phyloP scores from a whole-genome alignment of 2,113 vertebrate species.

The Alligator mississippiensis region DNA sequence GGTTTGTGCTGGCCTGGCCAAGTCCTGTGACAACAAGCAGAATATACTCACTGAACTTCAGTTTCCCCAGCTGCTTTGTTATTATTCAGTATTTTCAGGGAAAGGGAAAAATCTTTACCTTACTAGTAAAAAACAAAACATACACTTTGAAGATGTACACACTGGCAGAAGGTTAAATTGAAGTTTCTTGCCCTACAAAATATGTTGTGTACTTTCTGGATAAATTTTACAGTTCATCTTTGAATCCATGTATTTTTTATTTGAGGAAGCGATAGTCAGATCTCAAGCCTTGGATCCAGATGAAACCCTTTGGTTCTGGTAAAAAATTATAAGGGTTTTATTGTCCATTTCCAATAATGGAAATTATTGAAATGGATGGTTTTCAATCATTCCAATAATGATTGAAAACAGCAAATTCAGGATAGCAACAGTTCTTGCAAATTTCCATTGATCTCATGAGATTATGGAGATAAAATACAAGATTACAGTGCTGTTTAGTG shows the following conservation, averaged over 20 bases:
- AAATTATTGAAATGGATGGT: too few relatives aligned
- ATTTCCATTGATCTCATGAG: neutral
- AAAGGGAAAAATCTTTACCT: neutral
- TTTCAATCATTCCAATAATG: too few relatives aligned
- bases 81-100: neutral
- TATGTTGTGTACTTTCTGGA: neutral
- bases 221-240: neutral
- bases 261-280: neutral
- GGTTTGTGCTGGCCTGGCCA: neutral
- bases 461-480: neutral
- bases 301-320: neutral
- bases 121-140: neutral
- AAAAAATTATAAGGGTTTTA: neutral
- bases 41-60: neutral
- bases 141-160: neutral
- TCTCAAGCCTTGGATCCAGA: neutral
- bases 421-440: neutral
- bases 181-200: neutral
- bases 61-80: neutral
- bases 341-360: neutral
- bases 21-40: neutral
- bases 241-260: neutral
- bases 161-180: neutral
- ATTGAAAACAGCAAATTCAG: neutral
- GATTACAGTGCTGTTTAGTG: neutral